Evolutionary conservation across 1,140 invertebrate genomes (phyloP).

Genomic region (Zaprionus ornatus): DNA sequence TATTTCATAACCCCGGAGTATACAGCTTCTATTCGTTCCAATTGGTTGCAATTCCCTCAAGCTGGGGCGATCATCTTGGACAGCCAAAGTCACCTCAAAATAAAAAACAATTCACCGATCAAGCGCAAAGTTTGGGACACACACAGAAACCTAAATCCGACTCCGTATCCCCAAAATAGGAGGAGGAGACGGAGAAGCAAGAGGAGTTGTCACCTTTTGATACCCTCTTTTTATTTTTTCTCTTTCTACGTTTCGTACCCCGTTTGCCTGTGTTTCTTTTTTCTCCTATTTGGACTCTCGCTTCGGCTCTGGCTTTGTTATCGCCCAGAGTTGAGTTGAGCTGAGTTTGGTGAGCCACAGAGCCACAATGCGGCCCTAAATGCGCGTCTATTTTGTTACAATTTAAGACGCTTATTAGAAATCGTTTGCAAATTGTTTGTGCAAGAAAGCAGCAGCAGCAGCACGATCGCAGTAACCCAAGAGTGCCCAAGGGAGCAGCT

Average conservation of each 20-base stretch:
- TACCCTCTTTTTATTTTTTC: constrained; percentile 60
- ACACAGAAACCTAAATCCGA: constrained; percentile 46
- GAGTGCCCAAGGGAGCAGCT: background rate
- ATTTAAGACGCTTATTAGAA: constrained; percentile 82
- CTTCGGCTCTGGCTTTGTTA: constrained; percentile 50
- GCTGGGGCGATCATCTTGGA: constrained; percentile 27
- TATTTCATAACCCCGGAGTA: constrained; percentile 5
- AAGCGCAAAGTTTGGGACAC: constrained; percentile 72
- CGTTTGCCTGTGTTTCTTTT: constrained; percentile 15
- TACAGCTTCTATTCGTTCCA: background rate
- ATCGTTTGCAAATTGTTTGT: constrained; percentile 80
- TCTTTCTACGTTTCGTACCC: constrained; percentile 30
- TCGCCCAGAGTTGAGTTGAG: constrained; percentile 26
- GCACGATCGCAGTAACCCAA: constrained; percentile 55
- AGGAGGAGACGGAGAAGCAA: constrained; percentile 24
- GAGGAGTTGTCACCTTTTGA: constrained; percentile 44
- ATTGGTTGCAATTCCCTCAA: background rate
- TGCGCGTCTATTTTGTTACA: constrained; percentile 81
- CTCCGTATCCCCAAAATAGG: constrained; percentile 17
- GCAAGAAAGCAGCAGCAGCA: constrained; percentile 71
- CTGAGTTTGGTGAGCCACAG: background rate
- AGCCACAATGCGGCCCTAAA: constrained; percentile 72
- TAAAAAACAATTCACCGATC: constrained; percentile 43
- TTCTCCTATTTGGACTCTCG: constrained; percentile 19
- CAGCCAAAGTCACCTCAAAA: constrained; percentile 24